These are phyloP conservation scores for Chymomyza costata DNA, from an alignment of 1,140 invertebrate genomes.

Conservation along the genomic window DNA sequence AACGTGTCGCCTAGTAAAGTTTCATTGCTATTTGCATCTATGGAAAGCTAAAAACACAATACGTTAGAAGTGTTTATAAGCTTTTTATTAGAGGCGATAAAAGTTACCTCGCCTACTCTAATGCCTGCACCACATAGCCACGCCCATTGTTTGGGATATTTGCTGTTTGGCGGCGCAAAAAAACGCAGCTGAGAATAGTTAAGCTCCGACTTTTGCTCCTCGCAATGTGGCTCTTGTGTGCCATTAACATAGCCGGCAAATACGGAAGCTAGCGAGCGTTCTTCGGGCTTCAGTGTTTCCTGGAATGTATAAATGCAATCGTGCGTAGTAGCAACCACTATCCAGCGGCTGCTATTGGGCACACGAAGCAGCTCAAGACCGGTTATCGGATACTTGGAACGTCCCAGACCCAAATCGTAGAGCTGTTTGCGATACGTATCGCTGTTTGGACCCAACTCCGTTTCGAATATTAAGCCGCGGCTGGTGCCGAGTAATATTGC, in stretches of 20 bases:
- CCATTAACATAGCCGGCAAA: conserved; percentile 87
- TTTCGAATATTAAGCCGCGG: conserved; percentile 93
- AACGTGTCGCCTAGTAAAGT: conserved; percentile 48
- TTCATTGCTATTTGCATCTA: conserved; percentile 21
- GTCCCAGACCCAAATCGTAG: conserved; percentile 88
- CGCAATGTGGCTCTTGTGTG: conserved; percentile 54
- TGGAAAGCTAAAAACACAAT: conserved; percentile 32
- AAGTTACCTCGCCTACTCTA: conserved; percentile 55
- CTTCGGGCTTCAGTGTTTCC: conserved; percentile 83
- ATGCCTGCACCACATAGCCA: conserved; percentile 80
- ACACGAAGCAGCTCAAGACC: conserved; percentile 89
- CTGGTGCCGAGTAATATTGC: conserved; percentile 92
- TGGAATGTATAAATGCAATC: conserved; percentile 91
- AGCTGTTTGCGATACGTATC: conserved; percentile 94
- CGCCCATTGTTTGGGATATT: conserved; percentile 86
- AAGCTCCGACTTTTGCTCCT: conserved; percentile 85
- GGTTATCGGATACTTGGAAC: conserved; percentile 85
- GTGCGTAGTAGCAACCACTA: conserved; percentile 89
- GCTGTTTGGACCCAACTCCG: conserved; percentile 87
- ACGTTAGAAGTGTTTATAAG: not conserved
- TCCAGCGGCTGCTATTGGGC: conserved; percentile 82
- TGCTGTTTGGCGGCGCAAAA: conserved; percentile 81
- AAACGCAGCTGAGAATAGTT: conserved; percentile 89
- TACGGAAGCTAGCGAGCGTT: conserved; percentile 82
- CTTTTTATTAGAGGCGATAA: too few relatives aligned